Base-by-base conservation (phyloP, 2,797 vertebrate species). In the Mus minutoides region DNA sequence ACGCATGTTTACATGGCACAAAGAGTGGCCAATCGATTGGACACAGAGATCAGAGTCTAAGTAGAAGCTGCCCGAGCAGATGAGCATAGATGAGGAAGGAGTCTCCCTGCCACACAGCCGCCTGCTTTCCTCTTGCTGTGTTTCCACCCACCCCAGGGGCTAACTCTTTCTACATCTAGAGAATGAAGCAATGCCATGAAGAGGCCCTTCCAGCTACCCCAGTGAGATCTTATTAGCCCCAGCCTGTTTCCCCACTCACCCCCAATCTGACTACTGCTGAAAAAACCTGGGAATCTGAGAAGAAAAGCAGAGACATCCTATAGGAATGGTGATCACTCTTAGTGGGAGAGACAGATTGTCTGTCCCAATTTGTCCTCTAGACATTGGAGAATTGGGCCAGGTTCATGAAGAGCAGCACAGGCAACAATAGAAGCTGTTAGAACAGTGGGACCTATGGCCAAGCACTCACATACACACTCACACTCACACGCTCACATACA, bases 1-100 rank as follows among this genome's bases (percentile, higher is more conserved):
- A 97, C 21, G 69, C 93, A 85, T 93, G 92, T 89, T 92, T 90
- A 93, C 0, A 3, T 92, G 87, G 84, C 86, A 89, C 79, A n/a
- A 58, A 97, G 92, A 93, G 97, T 64, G 78, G 92, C 84, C 90
- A 95, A 97, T 98, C 16, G 34, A 97, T 97, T 97, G 56, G 94
- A 96, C 87, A 95, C 90, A 96, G 97, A 75, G 96, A 95, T 97
- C 93, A 79, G 92, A 93, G 88, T 13, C 80, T 88, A 95, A 93
- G 88, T 75, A 86, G 92, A 91, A 67, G 86, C 85, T 78, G 93
- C 88, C 78, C 22, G 88, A 56, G 31, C 78, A 62, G 78, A 97
- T 46, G 76, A 87, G 58, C 16, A 6, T 4, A 4, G 29, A 11
- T 26, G 84, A n/a, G 86, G 43, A 17, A 40, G 1, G 29, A n/a